These are phyloP conservation scores for Agapornis roseicollis DNA, from an alignment of 2,113 vertebrate genomes.

Conservation along the genomic window DNA sequence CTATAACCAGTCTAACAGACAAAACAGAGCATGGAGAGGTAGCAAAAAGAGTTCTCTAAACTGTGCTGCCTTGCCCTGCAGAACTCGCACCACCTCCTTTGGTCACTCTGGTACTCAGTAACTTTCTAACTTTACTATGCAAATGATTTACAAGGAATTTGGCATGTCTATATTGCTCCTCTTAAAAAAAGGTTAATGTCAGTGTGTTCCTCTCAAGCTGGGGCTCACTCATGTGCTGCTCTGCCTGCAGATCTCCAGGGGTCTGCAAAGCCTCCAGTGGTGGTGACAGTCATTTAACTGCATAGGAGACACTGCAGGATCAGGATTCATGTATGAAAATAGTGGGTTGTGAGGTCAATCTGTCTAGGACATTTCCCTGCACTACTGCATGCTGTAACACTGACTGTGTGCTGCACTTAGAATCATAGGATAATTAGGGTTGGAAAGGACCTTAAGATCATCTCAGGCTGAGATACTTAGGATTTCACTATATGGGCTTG, in stretches of 20 bases:
- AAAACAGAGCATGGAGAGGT: not conserved
- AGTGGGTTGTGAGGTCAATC: not conserved
- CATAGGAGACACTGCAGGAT: fast-evolving
- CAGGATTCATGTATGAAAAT: fast-evolving
- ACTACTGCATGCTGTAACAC: not conserved
- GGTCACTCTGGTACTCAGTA: not conserved
- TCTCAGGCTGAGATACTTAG: not conserved
- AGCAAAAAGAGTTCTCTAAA: not conserved
- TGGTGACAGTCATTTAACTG: fast-evolving
- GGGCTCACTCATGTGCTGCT: not conserved
- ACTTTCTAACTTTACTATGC: not conserved
- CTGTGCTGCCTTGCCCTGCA: not conserved
- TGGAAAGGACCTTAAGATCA: not conserved
- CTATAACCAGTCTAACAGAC: not conserved
- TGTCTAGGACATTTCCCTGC: not conserved
- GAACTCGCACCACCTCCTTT: not conserved
- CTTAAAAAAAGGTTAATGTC: not conserved
- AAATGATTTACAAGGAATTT: not conserved
- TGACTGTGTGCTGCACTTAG: not conserved
- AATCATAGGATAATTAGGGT: not conserved
- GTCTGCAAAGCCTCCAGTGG: not conserved
- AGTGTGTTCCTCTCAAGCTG: not conserved
- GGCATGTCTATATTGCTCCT: not conserved
- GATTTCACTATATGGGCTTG: not conserved
- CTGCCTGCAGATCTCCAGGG: not conserved